A percentile compares a stretch with the other conserved stretches of the same genome.
Evolutionary conservation across 2,797 vertebrate genomes (phyloP).

Genomic region (Okamejei kenojei): DNA sequence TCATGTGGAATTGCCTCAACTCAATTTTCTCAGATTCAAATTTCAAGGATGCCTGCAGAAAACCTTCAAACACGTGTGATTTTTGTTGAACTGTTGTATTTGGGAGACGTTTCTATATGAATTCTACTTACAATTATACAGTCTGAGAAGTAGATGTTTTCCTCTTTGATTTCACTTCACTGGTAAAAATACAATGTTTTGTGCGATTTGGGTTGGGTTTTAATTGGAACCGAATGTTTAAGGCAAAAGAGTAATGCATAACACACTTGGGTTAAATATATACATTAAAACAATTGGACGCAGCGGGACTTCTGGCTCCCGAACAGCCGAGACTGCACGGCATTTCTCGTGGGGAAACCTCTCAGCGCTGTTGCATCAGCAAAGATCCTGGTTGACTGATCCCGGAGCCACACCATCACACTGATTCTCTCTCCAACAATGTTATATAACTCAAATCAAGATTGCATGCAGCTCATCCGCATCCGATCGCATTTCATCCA

Average conservation of each 20-base stretch:
- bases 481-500: not conserved
- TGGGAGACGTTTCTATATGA: not conserved
- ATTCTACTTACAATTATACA: not conserved
- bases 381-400: not conserved
- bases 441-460: not conserved
- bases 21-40: not conserved
- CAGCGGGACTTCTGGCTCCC: not conserved
- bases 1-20: not conserved
- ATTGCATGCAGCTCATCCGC: not conserved
- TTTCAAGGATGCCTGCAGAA: not conserved
- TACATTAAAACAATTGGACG: not conserved
- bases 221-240: not conserved
- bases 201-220: not conserved
- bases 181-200: too few relatives aligned
- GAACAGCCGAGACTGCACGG: not conserved
- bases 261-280: too few relatives aligned
- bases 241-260: too few relatives aligned
- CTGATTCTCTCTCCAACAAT: not conserved
- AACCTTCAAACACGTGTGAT: too few relatives aligned
- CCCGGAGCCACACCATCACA: not conserved
- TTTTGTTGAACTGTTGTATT: not conserved
- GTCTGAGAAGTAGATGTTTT: not conserved
- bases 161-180: not conserved
- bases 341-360: not conserved
- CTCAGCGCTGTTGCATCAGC: constrained; percentile 39